Conservation (phyloP, 2,888 invertebrate genomes). For the Calliopum simillimum region DNA sequence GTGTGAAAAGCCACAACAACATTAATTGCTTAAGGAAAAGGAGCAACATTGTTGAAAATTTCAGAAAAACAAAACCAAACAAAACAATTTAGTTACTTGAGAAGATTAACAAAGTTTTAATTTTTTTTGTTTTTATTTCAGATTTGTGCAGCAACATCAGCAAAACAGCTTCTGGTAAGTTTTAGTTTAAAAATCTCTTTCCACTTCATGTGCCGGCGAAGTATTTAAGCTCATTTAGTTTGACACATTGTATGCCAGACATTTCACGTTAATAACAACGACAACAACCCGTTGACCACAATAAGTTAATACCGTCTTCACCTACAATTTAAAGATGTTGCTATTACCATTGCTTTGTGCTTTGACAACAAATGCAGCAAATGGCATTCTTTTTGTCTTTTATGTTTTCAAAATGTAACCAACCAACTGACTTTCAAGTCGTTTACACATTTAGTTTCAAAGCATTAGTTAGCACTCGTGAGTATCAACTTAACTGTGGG, state of each 20-base stretch:
- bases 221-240: slow-evolving; percentile 2
- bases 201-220: too few species aligned
- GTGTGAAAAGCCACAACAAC: too few species aligned
- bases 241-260: not conserved
- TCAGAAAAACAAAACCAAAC: too few species aligned
- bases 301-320: slow-evolving; percentile 44
- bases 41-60: too few species aligned
- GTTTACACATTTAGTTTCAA: slow-evolving; percentile 40
- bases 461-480: slow-evolving; percentile 38
- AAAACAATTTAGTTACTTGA: too few species aligned
- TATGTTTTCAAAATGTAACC: too few species aligned
- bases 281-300: slow-evolving; percentile 20
- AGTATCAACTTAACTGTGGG: slow-evolving; percentile 48
- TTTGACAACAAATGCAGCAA: slow-evolving; percentile 2
- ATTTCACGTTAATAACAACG: slow-evolving; percentile 11
- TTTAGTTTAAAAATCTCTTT: not conserved
- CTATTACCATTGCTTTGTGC: too few species aligned
- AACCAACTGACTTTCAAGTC: slow-evolving; percentile 2
- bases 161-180: slow-evolving; percentile 10
- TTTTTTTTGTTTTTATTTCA: not conserved
- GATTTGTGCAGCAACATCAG: slow-evolving; percentile 1
- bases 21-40: too few species aligned
- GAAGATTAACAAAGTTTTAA: not conserved
- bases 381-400: too few species aligned
- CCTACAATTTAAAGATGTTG: slow-evolving; percentile 31